Evolutionary conservation across 1,140 invertebrate genomes (phyloP).

Genomic region (Conopomorpha cramerella): DNA sequence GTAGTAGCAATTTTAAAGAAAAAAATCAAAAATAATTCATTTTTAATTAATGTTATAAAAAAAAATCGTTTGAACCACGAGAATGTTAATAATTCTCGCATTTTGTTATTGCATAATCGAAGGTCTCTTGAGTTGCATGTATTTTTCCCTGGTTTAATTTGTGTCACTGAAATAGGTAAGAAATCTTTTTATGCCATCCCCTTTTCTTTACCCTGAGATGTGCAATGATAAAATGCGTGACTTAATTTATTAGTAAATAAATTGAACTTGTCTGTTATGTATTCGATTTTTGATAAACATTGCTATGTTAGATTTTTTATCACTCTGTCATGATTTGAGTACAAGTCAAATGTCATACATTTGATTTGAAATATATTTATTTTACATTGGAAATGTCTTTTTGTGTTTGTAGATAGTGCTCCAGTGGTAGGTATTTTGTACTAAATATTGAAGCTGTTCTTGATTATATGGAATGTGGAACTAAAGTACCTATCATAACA

Average conservation of each 20-base stretch:
- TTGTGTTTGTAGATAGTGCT: constrained; percentile 56
- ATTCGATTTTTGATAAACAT: constrained; percentile 55
- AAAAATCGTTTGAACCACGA: constrained; percentile 44
- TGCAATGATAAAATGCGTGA: constrained; percentile 26
- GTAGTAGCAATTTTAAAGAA: constrained; percentile 37
- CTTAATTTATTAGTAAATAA: constrained; percentile 45
- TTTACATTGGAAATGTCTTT: constrained; percentile 57
- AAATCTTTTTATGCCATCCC: neutral
- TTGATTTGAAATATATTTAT: constrained; percentile 61
- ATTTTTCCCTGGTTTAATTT: constrained; percentile 2
- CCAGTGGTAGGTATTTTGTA: constrained; percentile 38
- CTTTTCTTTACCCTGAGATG: constrained; percentile 5
- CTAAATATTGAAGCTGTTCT: constrained; percentile 27
- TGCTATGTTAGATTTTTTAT: constrained; percentile 59
- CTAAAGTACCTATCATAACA: constrained; percentile 18
- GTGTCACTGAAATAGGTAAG: neutral
- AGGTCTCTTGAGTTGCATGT: neutral
- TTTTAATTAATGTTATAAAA: constrained; percentile 43
- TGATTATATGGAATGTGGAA: constrained; percentile 23
- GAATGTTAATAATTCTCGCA: constrained; percentile 33
- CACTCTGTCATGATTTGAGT: constrained; percentile 42
- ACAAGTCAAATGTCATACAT: constrained; percentile 59
- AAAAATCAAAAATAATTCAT: constrained; percentile 37
- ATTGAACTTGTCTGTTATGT: constrained; percentile 39
- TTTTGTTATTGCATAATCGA: constrained; percentile 25